These are phyloP conservation scores for Volucella inanis DNA, from an alignment of 2,888 invertebrate genomes.

Conservation along the genomic window DNA sequence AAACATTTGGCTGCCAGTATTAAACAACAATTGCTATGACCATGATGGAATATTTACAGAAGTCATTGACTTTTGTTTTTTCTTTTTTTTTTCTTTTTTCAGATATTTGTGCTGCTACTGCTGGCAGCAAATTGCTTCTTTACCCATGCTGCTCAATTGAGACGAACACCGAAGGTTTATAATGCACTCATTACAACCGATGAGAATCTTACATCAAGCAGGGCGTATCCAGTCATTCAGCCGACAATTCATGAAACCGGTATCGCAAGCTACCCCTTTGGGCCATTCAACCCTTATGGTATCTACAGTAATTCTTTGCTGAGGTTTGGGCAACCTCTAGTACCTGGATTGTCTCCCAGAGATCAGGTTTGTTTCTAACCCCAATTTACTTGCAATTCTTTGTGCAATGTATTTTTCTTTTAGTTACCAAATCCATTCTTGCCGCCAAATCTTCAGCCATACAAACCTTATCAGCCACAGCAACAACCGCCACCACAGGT, in stretches of 20 bases:
- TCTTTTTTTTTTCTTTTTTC: slow-evolving; percentile 36
- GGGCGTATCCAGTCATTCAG: slow-evolving; percentile 89
- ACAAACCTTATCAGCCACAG: slow-evolving; percentile 42
- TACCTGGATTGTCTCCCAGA: slow-evolving; percentile 79
- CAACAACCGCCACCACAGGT: slow-evolving; percentile 54
- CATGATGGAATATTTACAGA: slow-evolving; percentile 7
- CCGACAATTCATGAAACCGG: slow-evolving; percentile 88
- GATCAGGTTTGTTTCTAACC: slow-evolving; percentile 77
- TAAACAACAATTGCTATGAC: slow-evolving; percentile 11
- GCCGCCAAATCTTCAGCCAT: slow-evolving; percentile 36
- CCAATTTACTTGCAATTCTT: background rate
- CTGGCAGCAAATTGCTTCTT: slow-evolving; percentile 71
- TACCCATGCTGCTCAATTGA: slow-evolving; percentile 75
- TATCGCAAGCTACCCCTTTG: slow-evolving; percentile 82
- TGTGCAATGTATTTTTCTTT: background rate
- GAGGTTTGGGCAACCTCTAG: slow-evolving; percentile 80
- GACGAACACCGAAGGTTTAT: slow-evolving; percentile 89
- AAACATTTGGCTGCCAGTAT: slow-evolving; percentile 8
- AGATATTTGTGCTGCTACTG: slow-evolving; percentile 78
- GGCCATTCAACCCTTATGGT: slow-evolving; percentile 80
- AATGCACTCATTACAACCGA: slow-evolving; percentile 91
- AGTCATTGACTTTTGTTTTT: slow-evolving; percentile 42
- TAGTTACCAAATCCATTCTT: slow-evolving; percentile 79
- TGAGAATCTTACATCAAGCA: slow-evolving; percentile 89
- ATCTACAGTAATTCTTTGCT: slow-evolving; percentile 80